Percentiles rank a stretch among this genome's conserved stretches.
These are phyloP conservation scores for Paratrypauchen microcephalus DNA, from an alignment of 2,797 vertebrate genomes.

Conservation along the genomic window DNA sequence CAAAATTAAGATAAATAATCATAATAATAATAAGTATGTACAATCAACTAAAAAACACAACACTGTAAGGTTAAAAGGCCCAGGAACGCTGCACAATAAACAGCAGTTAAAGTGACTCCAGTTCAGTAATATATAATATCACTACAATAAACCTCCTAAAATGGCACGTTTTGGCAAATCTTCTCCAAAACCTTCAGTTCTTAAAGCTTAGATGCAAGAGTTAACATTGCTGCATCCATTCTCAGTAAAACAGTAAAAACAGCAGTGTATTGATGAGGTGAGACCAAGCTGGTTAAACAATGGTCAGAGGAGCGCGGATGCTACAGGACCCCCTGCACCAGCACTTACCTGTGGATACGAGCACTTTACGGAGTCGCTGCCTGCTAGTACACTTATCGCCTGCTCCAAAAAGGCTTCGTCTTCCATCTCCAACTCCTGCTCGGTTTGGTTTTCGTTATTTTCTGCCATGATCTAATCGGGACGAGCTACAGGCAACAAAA, in stretches of 20 bases:
- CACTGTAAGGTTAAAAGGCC: too few species aligned
- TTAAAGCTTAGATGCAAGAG: too few species aligned
- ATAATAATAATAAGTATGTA: too few species aligned
- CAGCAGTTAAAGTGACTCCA: too few species aligned
- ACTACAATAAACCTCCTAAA: too few species aligned
- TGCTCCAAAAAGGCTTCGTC: conserved; percentile 82
- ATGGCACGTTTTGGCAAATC: too few species aligned
- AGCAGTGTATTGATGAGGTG: not conserved
- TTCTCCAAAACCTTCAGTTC: too few species aligned
- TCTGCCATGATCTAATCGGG: conserved; percentile 57
- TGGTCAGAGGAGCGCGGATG: not conserved
- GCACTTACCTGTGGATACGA: conserved; percentile 86
- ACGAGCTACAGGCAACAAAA: conserved; percentile 1
- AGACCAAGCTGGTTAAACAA: not conserved
- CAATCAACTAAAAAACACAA: too few species aligned
- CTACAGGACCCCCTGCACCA: conserved; percentile 20
- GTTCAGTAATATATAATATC: too few species aligned
- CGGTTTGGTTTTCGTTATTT: conserved; percentile 43
- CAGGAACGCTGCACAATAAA: too few species aligned
- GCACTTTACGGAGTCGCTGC: conserved; percentile 90
- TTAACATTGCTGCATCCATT: too few species aligned
- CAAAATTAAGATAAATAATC: too few species aligned
- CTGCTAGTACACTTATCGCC: conserved; percentile 85
- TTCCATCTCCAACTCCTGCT: conserved; percentile 64
- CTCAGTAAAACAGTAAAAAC: not conserved